phyloP scores from a whole-genome alignment of 92 coral and sea anemone species.

The Paramuricea clavata region DNA sequence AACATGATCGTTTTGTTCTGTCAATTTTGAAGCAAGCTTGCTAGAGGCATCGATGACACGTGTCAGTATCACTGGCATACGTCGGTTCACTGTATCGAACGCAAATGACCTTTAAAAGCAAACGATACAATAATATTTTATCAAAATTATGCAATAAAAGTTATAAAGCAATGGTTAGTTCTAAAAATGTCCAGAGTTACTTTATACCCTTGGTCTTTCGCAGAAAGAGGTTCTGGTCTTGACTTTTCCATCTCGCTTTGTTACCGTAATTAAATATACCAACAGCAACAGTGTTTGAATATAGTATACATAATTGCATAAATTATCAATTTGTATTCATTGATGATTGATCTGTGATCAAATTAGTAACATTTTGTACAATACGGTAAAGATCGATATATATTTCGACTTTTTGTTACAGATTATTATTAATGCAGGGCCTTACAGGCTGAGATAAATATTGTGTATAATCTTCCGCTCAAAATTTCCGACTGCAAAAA shows the following conservation, averaged over 20 bases:
- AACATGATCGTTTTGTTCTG: constrained; percentile 70
- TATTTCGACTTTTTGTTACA: no score
- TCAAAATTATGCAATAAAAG: no score
- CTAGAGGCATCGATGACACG: constrained; percentile 92
- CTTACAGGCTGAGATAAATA: no score
- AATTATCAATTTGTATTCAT: no score
- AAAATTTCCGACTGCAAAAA: no score
- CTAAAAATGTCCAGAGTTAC: neutral
- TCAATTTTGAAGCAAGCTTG: constrained; percentile 75
- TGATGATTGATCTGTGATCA: no score
- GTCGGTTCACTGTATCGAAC: constrained; percentile 86
- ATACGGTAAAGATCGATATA: no score
- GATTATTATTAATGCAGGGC: no score
- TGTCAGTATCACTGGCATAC: constrained; percentile 91
- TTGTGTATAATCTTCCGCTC: no score
- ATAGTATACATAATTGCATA: neutral
- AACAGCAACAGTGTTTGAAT: no score
- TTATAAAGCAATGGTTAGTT: neutral
- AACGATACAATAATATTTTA: neutral
- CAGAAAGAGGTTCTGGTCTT: constrained; percentile 92
- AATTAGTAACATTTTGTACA: no score
- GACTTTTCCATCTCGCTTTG: constrained; percentile 25
- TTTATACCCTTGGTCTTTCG: constrained; percentile 95
- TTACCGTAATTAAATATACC: no score
- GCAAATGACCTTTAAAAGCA: constrained; percentile 83